Base-by-base conservation (phyloP, 1,140 invertebrate genomes). In the Steinernema feltiae region DNA sequence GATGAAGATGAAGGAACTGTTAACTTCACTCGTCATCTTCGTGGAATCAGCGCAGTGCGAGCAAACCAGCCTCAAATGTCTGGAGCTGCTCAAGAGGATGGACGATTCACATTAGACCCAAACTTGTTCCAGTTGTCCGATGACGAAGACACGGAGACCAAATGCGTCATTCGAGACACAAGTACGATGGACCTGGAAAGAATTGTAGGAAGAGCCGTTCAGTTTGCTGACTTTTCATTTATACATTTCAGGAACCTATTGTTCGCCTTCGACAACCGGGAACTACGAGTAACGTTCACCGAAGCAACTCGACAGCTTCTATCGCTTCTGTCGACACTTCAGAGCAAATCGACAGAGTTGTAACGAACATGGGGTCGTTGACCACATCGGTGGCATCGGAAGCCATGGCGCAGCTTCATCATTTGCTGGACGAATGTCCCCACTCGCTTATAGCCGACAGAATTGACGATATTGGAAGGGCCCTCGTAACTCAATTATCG, bases 291-390 rank as follows among this genome's bases (percentile, higher is more conserved):
- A 7, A 21, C 15, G 53, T 63, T 3, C 12, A 63, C 7, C 30
- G 77, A 17, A 76, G 30, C n/a, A 69, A 69, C 18, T 78, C 77
- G 1, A 72, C 76, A 1, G 74, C 75, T 15, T 79, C 78, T 0
- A 79, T 79, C 32, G 72, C 78, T 31, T 79, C 78, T 7, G 32
- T 79, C 21, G 78, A 79, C 76, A 78, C 78, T 17, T 72, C 69
- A 24, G 74, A 78, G 48, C 75, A 78, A 21, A 70, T 78, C n/a
- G 76, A 78, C 27, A 30, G 73, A 32, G 73, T 71, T 41, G 75
- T 78, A 32, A 32, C 32, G 32, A 76, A 76, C 41, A 76, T 76
- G 30, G 35, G 21, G 3, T 76, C 72, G 72, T 48, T 41, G 69
- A 76, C 27, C 32, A 35, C 15, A 46, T 32, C 1, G 53, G 75